Percentiles rank a stretch among this genome's conserved stretches.
phyloP scores from a whole-genome alignment of 2,113 vertebrate species.

The Coryphaenoides rupestris region DNA sequence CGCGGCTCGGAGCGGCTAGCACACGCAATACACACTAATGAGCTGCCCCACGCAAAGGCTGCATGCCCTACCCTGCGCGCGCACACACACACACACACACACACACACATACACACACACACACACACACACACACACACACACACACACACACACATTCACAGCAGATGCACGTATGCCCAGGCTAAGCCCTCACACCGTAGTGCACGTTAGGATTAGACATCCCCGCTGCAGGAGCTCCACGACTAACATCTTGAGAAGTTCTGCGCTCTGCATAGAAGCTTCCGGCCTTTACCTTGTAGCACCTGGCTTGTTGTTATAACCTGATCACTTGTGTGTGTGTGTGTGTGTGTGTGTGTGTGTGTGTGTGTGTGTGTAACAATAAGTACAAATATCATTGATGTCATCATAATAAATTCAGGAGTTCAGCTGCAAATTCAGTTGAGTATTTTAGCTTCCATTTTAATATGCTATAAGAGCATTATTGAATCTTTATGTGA shows the following conservation, averaged over 20 bases:
- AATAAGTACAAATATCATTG: too few species aligned
- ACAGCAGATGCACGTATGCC: too few species aligned
- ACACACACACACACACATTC: neutral
- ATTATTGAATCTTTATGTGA: too few species aligned
- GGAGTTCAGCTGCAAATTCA: too few species aligned
- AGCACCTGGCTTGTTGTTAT: constrained; percentile 16
- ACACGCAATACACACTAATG: constrained; percentile 32
- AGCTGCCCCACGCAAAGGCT: constrained; percentile 25
- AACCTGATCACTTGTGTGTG: too few species aligned
- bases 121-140: constrained; percentile 14
- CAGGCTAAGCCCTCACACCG: constrained; percentile 14
- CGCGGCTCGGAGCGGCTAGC: constrained; percentile 50
- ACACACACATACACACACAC: neutral
- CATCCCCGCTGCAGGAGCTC: constrained; percentile 54
- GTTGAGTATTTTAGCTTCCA: too few species aligned
- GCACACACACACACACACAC: neutral
- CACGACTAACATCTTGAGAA: constrained; percentile 56
- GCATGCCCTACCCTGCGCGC: neutral
- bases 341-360: too few species aligned
- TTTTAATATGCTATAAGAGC: too few species aligned
- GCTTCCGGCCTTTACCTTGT: constrained; percentile 5
- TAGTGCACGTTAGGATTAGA: constrained; percentile 59
- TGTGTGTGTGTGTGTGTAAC: too few species aligned
- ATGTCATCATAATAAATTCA: too few species aligned
- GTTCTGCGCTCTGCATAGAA: neutral